Base-by-base conservation (phyloP, 2,797 vertebrate species). In the Sorex maritimensis region DNA sequence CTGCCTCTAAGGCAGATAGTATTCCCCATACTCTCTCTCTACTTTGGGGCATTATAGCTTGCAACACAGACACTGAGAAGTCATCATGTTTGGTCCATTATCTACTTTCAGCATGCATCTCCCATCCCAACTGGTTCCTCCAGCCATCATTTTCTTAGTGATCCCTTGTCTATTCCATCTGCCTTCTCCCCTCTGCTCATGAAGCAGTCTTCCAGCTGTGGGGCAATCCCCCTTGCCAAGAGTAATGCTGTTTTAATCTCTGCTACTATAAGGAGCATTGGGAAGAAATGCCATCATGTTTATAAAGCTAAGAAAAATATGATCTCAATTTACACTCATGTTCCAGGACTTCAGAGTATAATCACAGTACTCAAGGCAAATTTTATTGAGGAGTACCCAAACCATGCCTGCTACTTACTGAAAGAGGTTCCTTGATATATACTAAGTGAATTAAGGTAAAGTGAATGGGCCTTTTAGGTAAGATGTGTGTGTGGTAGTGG, bases 281-380 rank as follows among this genome's bases (percentile, higher is more conserved):
- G 49, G 61, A 11, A 90, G 55, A 85, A 89, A 49, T 75, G 67
- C 12, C 80, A 0, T 46, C 80, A 77, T 52, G 19, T 71, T 79
- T 85, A 78, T 61, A 84, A 86, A 86, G n/a, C 44, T 88, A 63
- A 73, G 52, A 90, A 81, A 52, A 24, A 55, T 52, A n/a, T 74
- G 13, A 67, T 21, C 63, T 41, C 23, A 65, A 11, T 88, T 79
- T 61, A 83, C 86, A 91, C 2, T 28, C 13, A 46, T 67, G 12
- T 81, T 71, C 12, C 55, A 80, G 61, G 63, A 83, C 2, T 72
- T 93, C n/a, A 85, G 46, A 85, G 3, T 15, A n/a, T 3, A 4
- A 65, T n/a, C 19, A 26, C 65, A 55, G 78, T 58, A 74, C 21
- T 46, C 24, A 58, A 87, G 74, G 34, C 34, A n/a, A 41, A 55